Base-by-base conservation (phyloP, 2,888 invertebrate genomes). In the Tryphoninae sp. region DNA sequence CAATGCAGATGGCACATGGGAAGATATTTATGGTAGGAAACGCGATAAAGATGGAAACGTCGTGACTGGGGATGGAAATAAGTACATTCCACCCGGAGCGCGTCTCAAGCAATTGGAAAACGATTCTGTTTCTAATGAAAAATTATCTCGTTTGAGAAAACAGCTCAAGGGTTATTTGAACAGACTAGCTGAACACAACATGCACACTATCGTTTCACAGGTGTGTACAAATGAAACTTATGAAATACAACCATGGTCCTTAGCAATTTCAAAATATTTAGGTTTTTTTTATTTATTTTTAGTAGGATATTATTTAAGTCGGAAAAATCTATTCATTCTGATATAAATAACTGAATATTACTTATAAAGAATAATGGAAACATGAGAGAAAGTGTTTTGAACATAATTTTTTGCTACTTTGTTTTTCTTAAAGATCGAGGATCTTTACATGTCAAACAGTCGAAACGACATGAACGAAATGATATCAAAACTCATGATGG, bases 1-100 rank as follows among this genome's bases (percentile, higher is more conserved):
- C 19, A 84, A 84, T n/a, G 88, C 90, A 81, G 91, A 91, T 53
- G 75, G 45, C 19, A 89, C 91, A 8, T 96, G 96, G 95, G 97
- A 98, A 93, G 98, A 99, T 93, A 98, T 99, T 90, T 98, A 99
- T 92, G 98, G 98, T 0, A 94, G 98, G 80, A 94, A 96, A 86
- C 94, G 97, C 85, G 96, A 96, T 89, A 95, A 95, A 87, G 94
- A 96, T 86, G 98, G 98, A 2, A 95, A 96, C 89, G 90, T 98
- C 84, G 92, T 98, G 61, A 92, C 93, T 88, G 95, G 92, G 79
- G 92, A 92, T 80, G 83, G 87, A 42, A 94, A 94, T 3, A 95
- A 95, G 83, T 98, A 98, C 88, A 91, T 98, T 81, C 97, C 98
- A 11, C 98, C 98, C 40, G 97, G 96, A 86, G 93, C 96, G 84